Evolutionary conservation across 2,797 vertebrate species (phyloP), one percentile per base, ranked within the genome.

Genomic region (Euphonia xanthogaster): DNA sequence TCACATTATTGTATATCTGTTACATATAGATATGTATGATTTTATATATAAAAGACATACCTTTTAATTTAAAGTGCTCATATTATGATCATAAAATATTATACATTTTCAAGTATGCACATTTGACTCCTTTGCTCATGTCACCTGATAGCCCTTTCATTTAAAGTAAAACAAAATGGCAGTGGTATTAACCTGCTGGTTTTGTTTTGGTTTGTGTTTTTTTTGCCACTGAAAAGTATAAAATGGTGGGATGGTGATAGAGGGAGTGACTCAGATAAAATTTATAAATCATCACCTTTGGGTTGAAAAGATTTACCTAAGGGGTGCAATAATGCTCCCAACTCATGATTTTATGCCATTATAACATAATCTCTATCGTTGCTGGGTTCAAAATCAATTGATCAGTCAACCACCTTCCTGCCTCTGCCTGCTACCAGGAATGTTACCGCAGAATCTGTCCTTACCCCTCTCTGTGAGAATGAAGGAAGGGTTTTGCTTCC

Each of bases 131-230:
- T 92, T 67, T 90, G 30, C 57, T 89, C 47, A 76, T 90, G 88
- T 83, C 90, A 76, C 61, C 35, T 21, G 75, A 72, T 94, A 94
- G 65, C 53, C 81, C 84, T 84, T 91, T 92, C 88, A 70, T 77
- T 94, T 84, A 65, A 86, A 33, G 54, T 31, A 67, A 93, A 72
- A 42, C 65, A 76, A 77, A 70, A 90, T 45, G 84, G 81, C 92
- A 94, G 85, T 11, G 15, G 39, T 23, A 87, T 74, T 81, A 57
- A 87, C 76, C 90, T 80, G 45, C 68, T 66, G 39, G 7, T 37
- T 77, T 91, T 63, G 17, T 9, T 35, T 90, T 80, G 10, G 13
- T 40, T 45, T 35, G 24, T 12, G 4, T 3, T 0, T 4, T 85
- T 90, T 91, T 78, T 27, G 54, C 28, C 31, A 42, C 58, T 84